Evolutionary conservation across 2,113 vertebrate genomes (phyloP).

Genomic region (Misgurnus anguillicaudatus): DNA sequence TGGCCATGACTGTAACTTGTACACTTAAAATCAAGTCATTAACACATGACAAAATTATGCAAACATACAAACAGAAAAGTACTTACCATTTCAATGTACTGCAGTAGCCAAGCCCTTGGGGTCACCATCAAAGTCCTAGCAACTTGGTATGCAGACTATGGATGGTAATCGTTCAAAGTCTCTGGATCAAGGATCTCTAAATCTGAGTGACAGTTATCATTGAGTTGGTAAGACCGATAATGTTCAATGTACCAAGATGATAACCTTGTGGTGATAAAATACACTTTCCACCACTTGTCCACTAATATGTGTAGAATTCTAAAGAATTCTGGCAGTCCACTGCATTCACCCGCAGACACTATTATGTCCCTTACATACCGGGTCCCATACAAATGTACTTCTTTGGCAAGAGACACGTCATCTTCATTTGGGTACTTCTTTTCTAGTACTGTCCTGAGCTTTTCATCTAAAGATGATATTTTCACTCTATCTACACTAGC

Average conservation of each 20-base stretch:
- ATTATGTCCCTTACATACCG: not conserved
- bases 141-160: conserved; percentile 44
- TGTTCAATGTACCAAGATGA: conserved; percentile 52
- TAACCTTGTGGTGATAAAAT: conserved; percentile 40
- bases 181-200: conserved; percentile 49
- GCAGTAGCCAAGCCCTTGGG: conserved; percentile 26
- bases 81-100: conserved; percentile 41
- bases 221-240: conserved; percentile 48
- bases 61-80: no score
- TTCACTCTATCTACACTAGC: not conserved
- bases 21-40: no score
- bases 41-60: no score
- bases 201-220: conserved; percentile 32
- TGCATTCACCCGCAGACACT: not conserved
- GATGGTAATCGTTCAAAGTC: conserved; percentile 49
- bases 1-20: no score
- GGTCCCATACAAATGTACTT: not conserved
- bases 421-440: not conserved
- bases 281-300: conserved; percentile 1
- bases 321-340: not conserved
- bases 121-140: conserved; percentile 36
- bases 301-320: not conserved
- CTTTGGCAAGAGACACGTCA: not conserved
- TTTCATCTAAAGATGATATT: conserved; percentile 42
- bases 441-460: conserved; percentile 18